These are phyloP conservation scores for Microtus californicus DNA, from an alignment of 2,797 vertebrate species.

Conservation along the genomic window DNA sequence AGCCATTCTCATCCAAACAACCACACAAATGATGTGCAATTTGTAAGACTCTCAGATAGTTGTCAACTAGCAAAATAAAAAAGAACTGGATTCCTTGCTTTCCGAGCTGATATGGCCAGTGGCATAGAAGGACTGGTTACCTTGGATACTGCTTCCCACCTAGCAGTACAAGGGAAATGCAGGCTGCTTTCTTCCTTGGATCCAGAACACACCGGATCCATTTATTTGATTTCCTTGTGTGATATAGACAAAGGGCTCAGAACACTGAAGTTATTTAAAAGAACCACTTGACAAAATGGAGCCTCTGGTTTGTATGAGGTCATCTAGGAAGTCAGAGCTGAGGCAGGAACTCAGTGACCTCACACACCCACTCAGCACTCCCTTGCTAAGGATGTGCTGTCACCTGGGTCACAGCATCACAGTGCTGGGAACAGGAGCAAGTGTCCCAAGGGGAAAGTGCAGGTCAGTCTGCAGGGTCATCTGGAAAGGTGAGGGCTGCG, in stretches of 20 bases:
- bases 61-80: neutral
- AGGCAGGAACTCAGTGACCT: neutral
- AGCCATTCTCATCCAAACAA: neutral
- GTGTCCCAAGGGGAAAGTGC: neutral
- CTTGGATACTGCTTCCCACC: conserved; percentile 6
- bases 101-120: neutral
- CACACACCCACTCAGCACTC: neutral
- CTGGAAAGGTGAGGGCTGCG: neutral
- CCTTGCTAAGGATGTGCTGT: neutral
- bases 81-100: conserved; percentile 17
- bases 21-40: neutral
- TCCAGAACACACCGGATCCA: neutral
- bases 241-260: neutral
- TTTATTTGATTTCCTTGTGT: conserved; percentile 49
- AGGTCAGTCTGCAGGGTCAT: neutral
- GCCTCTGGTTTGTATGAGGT: neutral
- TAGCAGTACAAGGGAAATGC: neutral
- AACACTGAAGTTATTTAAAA: conserved; percentile 7
- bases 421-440: neutral
- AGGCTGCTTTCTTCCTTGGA: conserved; percentile 6
- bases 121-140: neutral
- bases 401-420: neutral
- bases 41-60: neutral
- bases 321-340: conserved; percentile 11
- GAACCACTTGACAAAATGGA: neutral